A percentile compares a stretch with the other conserved stretches of the same genome.
phyloP scores from a whole-genome alignment of 2,113 vertebrate species.

The Ranitomeya imitator region DNA sequence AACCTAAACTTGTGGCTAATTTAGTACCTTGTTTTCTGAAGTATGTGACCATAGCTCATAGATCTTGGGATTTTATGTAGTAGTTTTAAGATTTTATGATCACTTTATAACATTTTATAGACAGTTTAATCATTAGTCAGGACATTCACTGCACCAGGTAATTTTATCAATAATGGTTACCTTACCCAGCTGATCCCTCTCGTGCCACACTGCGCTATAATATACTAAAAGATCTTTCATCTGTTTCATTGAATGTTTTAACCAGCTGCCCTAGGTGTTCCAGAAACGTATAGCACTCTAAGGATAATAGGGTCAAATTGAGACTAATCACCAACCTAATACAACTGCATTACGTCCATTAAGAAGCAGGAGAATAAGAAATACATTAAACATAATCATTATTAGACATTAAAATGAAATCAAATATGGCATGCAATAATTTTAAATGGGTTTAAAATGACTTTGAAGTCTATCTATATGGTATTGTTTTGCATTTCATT shows the following conservation, averaged over 20 bases:
- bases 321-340: no score
- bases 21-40: slow-evolving; percentile 41
- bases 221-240: neutral
- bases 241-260: neutral
- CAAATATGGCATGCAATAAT: no score
- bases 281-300: neutral
- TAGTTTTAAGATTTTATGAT: slow-evolving; percentile 56
- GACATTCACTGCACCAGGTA: slow-evolving; percentile 46
- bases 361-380: no score
- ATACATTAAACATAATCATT: no score
- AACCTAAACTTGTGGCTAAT: slow-evolving; percentile 18
- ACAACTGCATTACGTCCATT: no score
- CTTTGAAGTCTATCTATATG: no score
- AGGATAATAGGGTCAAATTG: neutral
- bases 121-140: slow-evolving; percentile 54
- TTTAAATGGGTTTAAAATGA: no score
- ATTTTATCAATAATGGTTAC: slow-evolving; percentile 54
- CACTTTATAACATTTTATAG: slow-evolving; percentile 56
- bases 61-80: slow-evolving; percentile 44
- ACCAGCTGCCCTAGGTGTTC: neutral
- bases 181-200: slow-evolving; percentile 37
- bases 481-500: no score
- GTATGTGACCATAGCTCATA: slow-evolving; percentile 52
- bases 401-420: no score
- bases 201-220: neutral